Evolutionary conservation across 2,888 invertebrate species (phyloP).

Genomic region (Scaeva pyrastri): DNA sequence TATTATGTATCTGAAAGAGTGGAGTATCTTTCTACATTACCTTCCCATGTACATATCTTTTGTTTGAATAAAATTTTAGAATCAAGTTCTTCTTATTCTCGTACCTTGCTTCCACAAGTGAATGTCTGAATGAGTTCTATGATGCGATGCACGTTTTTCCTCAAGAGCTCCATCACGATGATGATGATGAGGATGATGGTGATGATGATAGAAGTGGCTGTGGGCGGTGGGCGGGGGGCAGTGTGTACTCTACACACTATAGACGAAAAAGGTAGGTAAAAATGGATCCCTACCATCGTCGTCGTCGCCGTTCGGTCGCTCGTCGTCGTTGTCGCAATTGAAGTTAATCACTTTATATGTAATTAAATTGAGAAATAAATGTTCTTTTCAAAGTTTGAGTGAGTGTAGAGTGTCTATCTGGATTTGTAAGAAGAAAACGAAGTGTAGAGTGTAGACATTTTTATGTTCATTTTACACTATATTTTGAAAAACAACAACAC

Average conservation of each 20-base stretch:
- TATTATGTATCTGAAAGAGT: slow-evolving; percentile 50
- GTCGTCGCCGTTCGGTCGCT: too few species aligned
- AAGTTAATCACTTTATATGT: slow-evolving; percentile 74
- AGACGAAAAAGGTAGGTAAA: not conserved
- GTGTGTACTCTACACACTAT: not conserved
- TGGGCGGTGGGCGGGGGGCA: not conserved
- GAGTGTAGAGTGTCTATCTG: slow-evolving; percentile 21
- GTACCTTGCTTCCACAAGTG: not conserved
- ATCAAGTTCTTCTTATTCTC: slow-evolving; percentile 42
- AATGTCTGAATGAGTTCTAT: slow-evolving; percentile 43
- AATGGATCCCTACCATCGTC: slow-evolving; percentile 7
- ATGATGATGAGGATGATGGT: not conserved
- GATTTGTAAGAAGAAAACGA: too few species aligned
- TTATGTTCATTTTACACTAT: slow-evolving; percentile 14
- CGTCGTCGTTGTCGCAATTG: slow-evolving; percentile 45
- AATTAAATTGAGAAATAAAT: slow-evolving; percentile 75
- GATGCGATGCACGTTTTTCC: slow-evolving; percentile 49
- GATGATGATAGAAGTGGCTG: not conserved
- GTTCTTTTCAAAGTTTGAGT: slow-evolving; percentile 57
- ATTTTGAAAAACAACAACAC: not conserved
- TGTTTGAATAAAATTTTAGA: slow-evolving; percentile 51
- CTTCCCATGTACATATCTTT: slow-evolving; percentile 51
- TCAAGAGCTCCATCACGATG: slow-evolving; percentile 31
- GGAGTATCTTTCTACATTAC: slow-evolving; percentile 8
- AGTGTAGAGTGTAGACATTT: slow-evolving; percentile 24